Conservation (phyloP, 2,113 vertebrate genomes). For the Rhinogobius similis region DNA sequence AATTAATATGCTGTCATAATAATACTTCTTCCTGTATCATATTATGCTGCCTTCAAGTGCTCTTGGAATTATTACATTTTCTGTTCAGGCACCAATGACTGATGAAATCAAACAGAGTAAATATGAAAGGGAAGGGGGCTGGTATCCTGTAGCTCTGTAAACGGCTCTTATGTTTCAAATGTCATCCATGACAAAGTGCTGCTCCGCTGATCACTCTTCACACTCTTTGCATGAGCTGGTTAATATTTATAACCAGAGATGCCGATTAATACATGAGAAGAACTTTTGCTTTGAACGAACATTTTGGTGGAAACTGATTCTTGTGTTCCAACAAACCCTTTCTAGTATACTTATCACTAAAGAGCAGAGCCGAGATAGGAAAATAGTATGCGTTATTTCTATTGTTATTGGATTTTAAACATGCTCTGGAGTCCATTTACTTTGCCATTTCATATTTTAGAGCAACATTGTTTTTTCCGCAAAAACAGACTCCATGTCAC, state of each 20-base stretch:
- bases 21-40: slow-evolving; percentile 8
- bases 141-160: not conserved
- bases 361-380: too few relatives aligned
- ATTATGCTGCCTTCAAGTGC: slow-evolving; percentile 34
- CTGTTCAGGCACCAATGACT: slow-evolving; percentile 12
- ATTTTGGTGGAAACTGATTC: too few relatives aligned
- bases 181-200: not conserved
- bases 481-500: too few relatives aligned
- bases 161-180: not conserved
- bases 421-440: too few relatives aligned
- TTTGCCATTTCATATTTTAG: too few relatives aligned
- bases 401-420: too few relatives aligned
- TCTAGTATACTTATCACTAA: too few relatives aligned
- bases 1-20: slow-evolving; percentile 1
- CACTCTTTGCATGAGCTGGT: not conserved
- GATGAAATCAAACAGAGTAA: slow-evolving; percentile 19
- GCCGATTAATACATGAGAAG: not conserved
- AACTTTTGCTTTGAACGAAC: not conserved
- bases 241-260: not conserved
- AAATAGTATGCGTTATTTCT: too few relatives aligned
- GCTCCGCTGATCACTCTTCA: not conserved
- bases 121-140: slow-evolving; percentile 4
- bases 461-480: too few relatives aligned
- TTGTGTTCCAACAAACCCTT: too few relatives aligned
- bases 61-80: slow-evolving; percentile 17